phyloP scores from a whole-genome alignment of 2,113 vertebrate genomes.

The Elephas maximus region DNA sequence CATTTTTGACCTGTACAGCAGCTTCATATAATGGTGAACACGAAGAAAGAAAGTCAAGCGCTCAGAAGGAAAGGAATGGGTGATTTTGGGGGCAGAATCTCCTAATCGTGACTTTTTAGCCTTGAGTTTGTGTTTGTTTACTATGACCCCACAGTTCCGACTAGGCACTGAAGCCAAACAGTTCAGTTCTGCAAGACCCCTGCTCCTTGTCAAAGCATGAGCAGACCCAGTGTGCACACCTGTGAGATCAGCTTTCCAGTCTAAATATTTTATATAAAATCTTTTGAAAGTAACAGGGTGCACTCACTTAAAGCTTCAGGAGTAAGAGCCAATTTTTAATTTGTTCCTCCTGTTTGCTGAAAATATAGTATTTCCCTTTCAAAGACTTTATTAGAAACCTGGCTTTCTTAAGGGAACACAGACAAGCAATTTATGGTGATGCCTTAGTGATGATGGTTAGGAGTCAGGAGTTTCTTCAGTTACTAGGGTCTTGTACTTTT shows the following conservation, averaged over 20 bases:
- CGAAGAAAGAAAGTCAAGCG: neutral
- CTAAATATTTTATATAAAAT: slow-evolving; percentile 76
- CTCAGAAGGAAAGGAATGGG: neutral
- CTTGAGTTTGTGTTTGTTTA: slow-evolving; percentile 19
- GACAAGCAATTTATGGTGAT: slow-evolving; percentile 76
- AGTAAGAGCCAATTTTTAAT: slow-evolving; percentile 84
- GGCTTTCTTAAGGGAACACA: slow-evolving; percentile 76
- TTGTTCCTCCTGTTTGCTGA: slow-evolving; percentile 82
- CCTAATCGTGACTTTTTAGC: neutral
- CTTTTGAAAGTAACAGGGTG: slow-evolving; percentile 76
- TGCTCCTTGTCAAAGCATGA: neutral
- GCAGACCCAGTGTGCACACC: slow-evolving; percentile 64
- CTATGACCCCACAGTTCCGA: neutral
- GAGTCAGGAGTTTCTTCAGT: slow-evolving; percentile 68
- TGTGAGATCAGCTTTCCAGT: slow-evolving; percentile 78
- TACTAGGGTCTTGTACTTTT: slow-evolving; percentile 57
- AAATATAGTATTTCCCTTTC: slow-evolving; percentile 81
- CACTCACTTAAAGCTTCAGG: slow-evolving; percentile 73
- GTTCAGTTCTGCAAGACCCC: neutral
- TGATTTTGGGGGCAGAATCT: neutral
- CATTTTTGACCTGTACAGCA: neutral
- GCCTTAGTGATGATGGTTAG: slow-evolving; percentile 76
- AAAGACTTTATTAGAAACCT: slow-evolving; percentile 80
- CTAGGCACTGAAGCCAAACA: neutral
- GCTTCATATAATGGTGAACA: neutral